Base-by-base conservation (phyloP, 2,888 invertebrate species). In the Phragmatobia fuliginosa region DNA sequence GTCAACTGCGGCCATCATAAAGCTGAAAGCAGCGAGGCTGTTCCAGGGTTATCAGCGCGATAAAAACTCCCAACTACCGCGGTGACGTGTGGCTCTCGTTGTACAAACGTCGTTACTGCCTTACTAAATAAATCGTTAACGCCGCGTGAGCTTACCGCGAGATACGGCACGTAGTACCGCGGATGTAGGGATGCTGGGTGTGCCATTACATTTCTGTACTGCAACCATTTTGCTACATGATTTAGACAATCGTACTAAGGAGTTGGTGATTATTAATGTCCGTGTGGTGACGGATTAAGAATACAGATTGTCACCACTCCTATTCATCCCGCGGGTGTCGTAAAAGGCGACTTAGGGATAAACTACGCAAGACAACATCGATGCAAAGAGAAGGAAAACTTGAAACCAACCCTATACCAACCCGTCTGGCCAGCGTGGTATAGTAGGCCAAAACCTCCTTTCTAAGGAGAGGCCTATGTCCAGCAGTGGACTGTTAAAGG, bases 41-140 rank as follows among this genome's bases (percentile, higher is more conserved):
- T 32, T 32, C 56, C 56, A 65, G 65, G 67, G 82, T 84, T 86
- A 86, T 86, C 86, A 70, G 64, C 75, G 77, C 85, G 89, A 90
- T 90, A 92, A 92, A 91, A 92, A 91, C 83, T 80, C 84, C 78
- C 84, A 84, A 88, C 85, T 85, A 81, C 79, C 71, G 79, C 70
- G 76, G 86, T 92, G 91, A 91, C 89, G 92, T 92, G 93, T 91
- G 88, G 86, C 86, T 86, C 75, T 81, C 87, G 89, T 85, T 91
- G 91, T 85, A 86, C 92, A 94, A 94, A 94, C 94, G 94, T 91
- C 93, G 94, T 94, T 92, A 93, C 88, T 83, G 85, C 86, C 88
- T 90, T 86, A 86, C 93, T 94, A 92, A 94, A 94, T 94, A 94
- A 94, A 94, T 94, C 93, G 94, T 93, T 91, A 93, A 90, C 88